Evolutionary conservation across 2,888 invertebrate genomes (phyloP), one percentile per base, ranked within the genome.

Genomic region (Abrostola triplasia): DNA sequence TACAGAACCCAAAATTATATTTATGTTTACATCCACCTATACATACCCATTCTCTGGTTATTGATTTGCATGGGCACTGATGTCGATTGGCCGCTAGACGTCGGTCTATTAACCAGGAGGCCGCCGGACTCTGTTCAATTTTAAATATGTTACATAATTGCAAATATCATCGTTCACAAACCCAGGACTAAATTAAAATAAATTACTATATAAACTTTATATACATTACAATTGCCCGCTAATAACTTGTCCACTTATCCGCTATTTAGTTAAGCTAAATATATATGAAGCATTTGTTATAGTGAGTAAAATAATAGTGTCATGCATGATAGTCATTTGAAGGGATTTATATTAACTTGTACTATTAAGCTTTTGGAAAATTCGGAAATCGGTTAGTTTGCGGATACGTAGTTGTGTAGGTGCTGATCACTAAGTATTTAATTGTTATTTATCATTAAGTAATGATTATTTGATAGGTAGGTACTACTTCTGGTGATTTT

Each of bases 41-140:
- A 64, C 80, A 75, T 64, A 84, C 85, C 82, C 61, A 83, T 69
- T 71, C 83, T 77, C 51, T 82, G 81, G 66, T 67, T 82, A 54
- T 65, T 71, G 9, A 68, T 72, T 53, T 79, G 80, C 54, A 72
- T 69, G 9, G 71, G 66, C 37, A 71, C 76, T 35, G 82, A 59
- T 5, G 80, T 50, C 13, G 82, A 48, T 49, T 77, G 80, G 47
- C 75, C 66, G 66, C 76, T 74, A n/a, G 79, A 50, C 5, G 80
- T 59, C 7, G 76, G 67, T 47, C 69, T 69, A 37, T 70, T 51
- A n/a, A 38, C 57, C 42, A 13, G 54, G 35, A 48, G 53, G 35
- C 64, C 56, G 35, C 55, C 62, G 13, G 70, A 36, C 10, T 67
- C 77, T 78, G 76, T 62, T 56, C 58, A 73, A 72, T 64, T 42